Percentiles rank a stretch among this genome's conserved stretches.
phyloP scores from a whole-genome alignment of 2,113 vertebrate genomes.

The Neofelis nebulosa region DNA sequence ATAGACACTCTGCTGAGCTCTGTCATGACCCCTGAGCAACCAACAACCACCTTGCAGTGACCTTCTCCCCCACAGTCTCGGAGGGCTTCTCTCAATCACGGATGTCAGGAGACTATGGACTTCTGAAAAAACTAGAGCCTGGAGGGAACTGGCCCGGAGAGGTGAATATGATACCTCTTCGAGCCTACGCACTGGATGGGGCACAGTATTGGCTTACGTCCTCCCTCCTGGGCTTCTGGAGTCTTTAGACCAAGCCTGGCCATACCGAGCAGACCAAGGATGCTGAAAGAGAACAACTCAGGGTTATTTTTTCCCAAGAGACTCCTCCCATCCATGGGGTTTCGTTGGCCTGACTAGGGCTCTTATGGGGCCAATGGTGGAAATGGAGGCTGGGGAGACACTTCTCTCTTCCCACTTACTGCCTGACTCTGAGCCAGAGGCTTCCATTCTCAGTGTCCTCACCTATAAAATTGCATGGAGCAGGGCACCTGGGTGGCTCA shows the following conservation, averaged over 20 bases:
- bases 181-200: no score
- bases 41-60: background rate
- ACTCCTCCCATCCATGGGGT: background rate
- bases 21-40: background rate
- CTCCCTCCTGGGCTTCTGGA: background rate
- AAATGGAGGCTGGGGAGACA: background rate
- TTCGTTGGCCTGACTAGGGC: rapidly evolving
- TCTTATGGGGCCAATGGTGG: background rate
- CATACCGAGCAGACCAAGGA: background rate
- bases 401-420: background rate
- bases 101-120: background rate
- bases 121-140: background rate
- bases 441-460: background rate
- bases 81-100: background rate
- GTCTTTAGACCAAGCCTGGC: background rate
- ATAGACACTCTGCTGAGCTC: background rate
- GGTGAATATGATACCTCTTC: background rate
- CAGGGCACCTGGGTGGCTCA: no score
- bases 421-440: background rate
- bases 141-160: background rate
- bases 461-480: background rate
- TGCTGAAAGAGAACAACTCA: background rate
- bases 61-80: background rate
- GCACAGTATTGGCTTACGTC: no score
- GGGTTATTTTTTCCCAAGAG: background rate